phyloP scores from a whole-genome alignment of 2,888 invertebrate species.

The Cosmorhoe ocellata region DNA sequence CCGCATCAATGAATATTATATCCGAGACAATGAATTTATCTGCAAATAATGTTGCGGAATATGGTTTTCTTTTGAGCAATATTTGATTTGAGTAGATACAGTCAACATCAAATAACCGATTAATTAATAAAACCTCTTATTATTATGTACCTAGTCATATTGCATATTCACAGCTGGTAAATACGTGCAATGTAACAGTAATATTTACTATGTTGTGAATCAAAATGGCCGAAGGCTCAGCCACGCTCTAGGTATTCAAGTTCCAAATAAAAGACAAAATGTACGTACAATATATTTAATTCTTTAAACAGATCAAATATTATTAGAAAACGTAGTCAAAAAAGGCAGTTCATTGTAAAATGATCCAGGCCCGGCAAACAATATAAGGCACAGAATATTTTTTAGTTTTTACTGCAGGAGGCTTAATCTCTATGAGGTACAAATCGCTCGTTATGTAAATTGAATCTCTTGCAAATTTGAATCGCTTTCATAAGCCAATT shows the following conservation, averaged over 20 bases:
- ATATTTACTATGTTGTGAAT: no score
- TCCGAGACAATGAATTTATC: conserved; percentile 36
- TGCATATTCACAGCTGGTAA: no score
- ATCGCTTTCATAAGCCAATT: conserved; percentile 78
- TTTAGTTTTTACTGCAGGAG: conserved; percentile 41
- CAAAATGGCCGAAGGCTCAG: no score
- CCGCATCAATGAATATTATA: conserved; percentile 45
- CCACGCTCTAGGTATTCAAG: no score
- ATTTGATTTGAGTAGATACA: no score
- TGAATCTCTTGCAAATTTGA: conserved; percentile 78
- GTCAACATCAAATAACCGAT: no score
- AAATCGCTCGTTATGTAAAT: conserved; percentile 81
- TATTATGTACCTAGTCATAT: no score
- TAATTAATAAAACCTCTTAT: neutral
- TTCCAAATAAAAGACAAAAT: no score
- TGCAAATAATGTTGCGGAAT: conserved; percentile 30
- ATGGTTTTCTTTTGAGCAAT: neutral
- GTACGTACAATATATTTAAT: no score
- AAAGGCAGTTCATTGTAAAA: conserved; percentile 3
- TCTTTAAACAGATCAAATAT: no score
- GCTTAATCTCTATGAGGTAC: conserved; percentile 72
- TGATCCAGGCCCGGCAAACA: conserved; percentile 50
- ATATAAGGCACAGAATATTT: conserved; percentile 28
- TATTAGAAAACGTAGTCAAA: no score
- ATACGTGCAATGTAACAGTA: no score